These are phyloP conservation scores for Drosophila conformis DNA, from an alignment of 2,888 invertebrate species.

Conservation along the genomic window DNA sequence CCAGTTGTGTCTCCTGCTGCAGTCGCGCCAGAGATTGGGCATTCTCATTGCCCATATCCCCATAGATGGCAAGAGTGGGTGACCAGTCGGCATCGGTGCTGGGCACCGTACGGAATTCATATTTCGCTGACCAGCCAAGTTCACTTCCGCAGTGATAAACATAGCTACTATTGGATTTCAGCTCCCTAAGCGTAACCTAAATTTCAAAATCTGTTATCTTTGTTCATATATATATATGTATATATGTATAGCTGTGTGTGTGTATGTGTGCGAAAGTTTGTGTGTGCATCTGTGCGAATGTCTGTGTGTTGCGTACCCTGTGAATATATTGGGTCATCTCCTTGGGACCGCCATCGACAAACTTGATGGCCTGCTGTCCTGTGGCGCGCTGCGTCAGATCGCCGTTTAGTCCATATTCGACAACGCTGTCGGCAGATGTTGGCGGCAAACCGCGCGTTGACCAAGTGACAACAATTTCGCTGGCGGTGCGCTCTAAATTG, in stretches of 20 bases:
- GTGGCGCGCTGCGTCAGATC: slow-evolving; percentile 84
- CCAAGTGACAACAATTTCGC: slow-evolving; percentile 93
- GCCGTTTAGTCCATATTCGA: slow-evolving; percentile 90
- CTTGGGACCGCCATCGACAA: slow-evolving; percentile 90
- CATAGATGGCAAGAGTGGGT: slow-evolving; percentile 93
- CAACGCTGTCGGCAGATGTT: slow-evolving; percentile 85
- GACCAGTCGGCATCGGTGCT: slow-evolving; percentile 89
- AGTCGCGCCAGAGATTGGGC: slow-evolving; percentile 93
- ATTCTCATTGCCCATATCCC: slow-evolving; percentile 97
- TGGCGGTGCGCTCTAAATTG: slow-evolving; percentile 86
- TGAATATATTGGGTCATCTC: slow-evolving; percentile 91
- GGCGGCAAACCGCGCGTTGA: slow-evolving; percentile 89
- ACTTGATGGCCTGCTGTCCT: slow-evolving; percentile 87
- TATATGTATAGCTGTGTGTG: background rate
- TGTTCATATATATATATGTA: background rate
- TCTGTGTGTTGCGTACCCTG: slow-evolving; percentile 86
- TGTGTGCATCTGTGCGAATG: slow-evolving; percentile 3
- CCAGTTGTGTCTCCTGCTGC: slow-evolving; percentile 92
- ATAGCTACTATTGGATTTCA: slow-evolving; percentile 89
- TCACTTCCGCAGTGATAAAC: slow-evolving; percentile 93
- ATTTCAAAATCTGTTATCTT: slow-evolving; percentile 10
- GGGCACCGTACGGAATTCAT: slow-evolving; percentile 90
- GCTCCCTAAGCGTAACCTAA: slow-evolving; percentile 86
- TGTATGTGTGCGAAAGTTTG: background rate
- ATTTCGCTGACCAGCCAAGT: slow-evolving; percentile 93